Evolutionary conservation across 2,888 invertebrate species (phyloP).

Genomic region (Zaprionus obscuricornis): DNA sequence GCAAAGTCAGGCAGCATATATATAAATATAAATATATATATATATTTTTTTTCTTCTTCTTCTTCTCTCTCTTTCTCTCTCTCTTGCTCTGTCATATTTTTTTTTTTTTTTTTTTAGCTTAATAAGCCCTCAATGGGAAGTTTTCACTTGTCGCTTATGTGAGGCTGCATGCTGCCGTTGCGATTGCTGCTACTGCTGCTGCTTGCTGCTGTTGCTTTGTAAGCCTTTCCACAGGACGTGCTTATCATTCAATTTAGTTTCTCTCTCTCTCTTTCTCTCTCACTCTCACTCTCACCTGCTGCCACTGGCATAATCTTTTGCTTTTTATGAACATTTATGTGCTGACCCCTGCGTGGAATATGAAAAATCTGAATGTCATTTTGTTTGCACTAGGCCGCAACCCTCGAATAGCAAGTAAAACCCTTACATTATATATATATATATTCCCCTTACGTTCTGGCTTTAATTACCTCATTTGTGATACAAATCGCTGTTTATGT

Average conservation of each 20-base stretch:
- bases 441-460: neutral
- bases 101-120: constrained; percentile 44
- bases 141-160: constrained; percentile 51
- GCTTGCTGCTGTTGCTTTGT: neutral
- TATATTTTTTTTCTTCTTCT: too few relatives aligned
- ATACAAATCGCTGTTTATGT: constrained; percentile 57
- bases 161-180: neutral
- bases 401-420: too few relatives aligned
- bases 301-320: too few relatives aligned
- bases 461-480: constrained; percentile 48
- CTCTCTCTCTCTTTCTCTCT: too few relatives aligned
- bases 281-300: too few relatives aligned
- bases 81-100: neutral
- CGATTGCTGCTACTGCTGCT: neutral
- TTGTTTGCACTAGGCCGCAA: too few relatives aligned
- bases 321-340: constrained; percentile 9
- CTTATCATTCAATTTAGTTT: constrained; percentile 48
- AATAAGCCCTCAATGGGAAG: constrained; percentile 26
- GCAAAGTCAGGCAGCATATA: constrained; percentile 66
- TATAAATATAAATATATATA: too few relatives aligned
- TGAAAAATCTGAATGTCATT: too few relatives aligned
- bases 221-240: constrained; percentile 50
- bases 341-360: constrained; percentile 6
- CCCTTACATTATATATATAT: too few relatives aligned
- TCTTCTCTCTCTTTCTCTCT: too few relatives aligned